Evolutionary conservation across 2,113 vertebrate species (phyloP), one percentile per base, ranked within the genome.

Genomic region (Madoqua kirkii): DNA sequence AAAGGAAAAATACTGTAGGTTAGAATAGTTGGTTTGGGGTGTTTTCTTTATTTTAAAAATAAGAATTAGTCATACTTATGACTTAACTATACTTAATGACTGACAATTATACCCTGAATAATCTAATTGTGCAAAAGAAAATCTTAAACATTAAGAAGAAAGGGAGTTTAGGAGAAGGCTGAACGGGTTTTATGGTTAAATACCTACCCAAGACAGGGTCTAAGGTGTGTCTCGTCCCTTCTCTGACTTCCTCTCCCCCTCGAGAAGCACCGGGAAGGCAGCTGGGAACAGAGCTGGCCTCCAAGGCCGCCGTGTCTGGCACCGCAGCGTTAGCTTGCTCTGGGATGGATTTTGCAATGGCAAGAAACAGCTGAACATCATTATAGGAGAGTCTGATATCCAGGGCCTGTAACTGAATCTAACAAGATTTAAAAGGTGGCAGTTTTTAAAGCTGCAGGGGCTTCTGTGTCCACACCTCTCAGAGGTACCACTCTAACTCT

Each of bases 361-460:
- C 99, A 98, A 99, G 89, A 97, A 99, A 99, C 4, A 99, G 99
- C 59, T 99, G 99, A 57, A 99, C 99, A 92, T 99, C 99, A 1
- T 99, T 99, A 98, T 99, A 99, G 89, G 99, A 99, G 78, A 99
- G 99, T 48, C 99, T 99, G 97, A 99, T 99, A 97, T 99, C 99
- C 98, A 99, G 98, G 31, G 99, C 99, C 95, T 99, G 99, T 97
- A 99, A 99, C 62, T 99, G 99, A 98, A 99, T 99, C 99, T 99
- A 98, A 79, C 78, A 60, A 96, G 90, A 97, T 82, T 6, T 10
- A 96, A 97, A 97, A 95, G 74, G 81, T 9, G 31, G 74, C 55
- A 40, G 43, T 48, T 89, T 95, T 94, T 54, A 81, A 91, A 96
- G 88, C 36, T 76, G 76, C 43, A 85, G 74, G 92, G 85, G 50